These are phyloP conservation scores for Arrhamphus sclerolepis DNA, from an alignment of 2,797 vertebrate species.

Conservation along the genomic window DNA sequence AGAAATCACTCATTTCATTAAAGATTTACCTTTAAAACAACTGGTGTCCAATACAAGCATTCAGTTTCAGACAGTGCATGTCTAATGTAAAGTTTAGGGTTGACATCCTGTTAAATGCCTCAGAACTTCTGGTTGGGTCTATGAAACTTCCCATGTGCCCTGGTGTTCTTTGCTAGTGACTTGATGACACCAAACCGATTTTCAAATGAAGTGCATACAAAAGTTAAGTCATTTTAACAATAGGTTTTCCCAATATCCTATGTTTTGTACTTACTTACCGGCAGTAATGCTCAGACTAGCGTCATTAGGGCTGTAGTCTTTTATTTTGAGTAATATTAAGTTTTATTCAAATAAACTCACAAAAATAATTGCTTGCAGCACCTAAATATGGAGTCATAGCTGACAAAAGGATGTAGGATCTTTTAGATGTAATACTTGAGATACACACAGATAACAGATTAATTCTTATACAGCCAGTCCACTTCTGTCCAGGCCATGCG, in stretches of 20 bases:
- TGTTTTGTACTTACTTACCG: too few relatives aligned
- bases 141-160: background rate
- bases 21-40: too few relatives aligned
- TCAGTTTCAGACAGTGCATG: too few relatives aligned
- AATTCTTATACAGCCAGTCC: background rate
- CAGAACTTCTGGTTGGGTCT: background rate
- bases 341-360: conserved; percentile 13
- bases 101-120: too few relatives aligned
- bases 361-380: conserved; percentile 7
- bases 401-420: conserved; percentile 6
- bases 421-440: conserved; percentile 6
- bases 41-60: too few relatives aligned
- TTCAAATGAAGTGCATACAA: too few relatives aligned
- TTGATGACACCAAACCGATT: too few relatives aligned
- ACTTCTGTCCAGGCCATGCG: background rate
- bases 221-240: too few relatives aligned
- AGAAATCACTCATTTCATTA: too few relatives aligned
- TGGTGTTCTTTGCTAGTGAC: background rate
- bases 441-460: conserved; percentile 11
- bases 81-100: too few relatives aligned
- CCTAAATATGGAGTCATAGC: conserved; percentile 2
- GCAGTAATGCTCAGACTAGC: background rate
- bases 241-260: too few relatives aligned
- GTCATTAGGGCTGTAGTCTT: background rate
- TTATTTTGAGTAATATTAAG: conserved; percentile 2